Evolutionary conservation across 2,797 vertebrate genomes (phyloP).

Genomic region (Nyctalus aviator): DNA sequence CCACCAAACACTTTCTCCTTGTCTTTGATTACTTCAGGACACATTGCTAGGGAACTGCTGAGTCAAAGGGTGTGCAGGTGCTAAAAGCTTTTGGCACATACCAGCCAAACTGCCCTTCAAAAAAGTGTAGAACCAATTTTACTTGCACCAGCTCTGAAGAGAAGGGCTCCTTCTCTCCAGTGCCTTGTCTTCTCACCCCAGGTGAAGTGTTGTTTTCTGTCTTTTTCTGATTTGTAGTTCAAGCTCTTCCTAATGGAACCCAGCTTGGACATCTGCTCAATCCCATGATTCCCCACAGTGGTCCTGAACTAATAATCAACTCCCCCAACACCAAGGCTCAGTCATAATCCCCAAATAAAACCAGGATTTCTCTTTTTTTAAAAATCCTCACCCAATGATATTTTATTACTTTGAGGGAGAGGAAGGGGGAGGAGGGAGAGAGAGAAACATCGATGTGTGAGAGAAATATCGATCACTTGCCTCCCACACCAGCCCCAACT

Average conservation of each 20-base stretch:
- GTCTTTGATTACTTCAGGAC: background rate
- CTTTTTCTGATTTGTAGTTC: background rate
- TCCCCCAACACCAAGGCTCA: background rate
- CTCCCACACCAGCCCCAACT: background rate
- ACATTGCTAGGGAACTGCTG: background rate
- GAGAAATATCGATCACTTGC: background rate
- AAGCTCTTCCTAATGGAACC: background rate
- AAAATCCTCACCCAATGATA: no score
- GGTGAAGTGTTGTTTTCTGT: background rate
- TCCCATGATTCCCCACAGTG: background rate
- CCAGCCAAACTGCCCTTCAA: background rate
- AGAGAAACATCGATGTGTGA: background rate
- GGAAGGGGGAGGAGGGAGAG: background rate
- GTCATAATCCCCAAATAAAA: background rate
- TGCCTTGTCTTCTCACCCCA: background rate
- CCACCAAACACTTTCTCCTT: background rate
- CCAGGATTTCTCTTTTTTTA: background rate
- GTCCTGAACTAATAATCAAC: background rate
- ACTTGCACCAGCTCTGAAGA: background rate
- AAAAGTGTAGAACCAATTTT: background rate
- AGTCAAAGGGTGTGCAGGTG: background rate
- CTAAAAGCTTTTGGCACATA: background rate
- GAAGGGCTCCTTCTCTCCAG: background rate
- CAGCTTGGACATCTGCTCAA: background rate
- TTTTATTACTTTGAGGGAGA: background rate